Conservation (phyloP, 1,140 invertebrate genomes). For the Himalopsyche phryganea region DNA sequence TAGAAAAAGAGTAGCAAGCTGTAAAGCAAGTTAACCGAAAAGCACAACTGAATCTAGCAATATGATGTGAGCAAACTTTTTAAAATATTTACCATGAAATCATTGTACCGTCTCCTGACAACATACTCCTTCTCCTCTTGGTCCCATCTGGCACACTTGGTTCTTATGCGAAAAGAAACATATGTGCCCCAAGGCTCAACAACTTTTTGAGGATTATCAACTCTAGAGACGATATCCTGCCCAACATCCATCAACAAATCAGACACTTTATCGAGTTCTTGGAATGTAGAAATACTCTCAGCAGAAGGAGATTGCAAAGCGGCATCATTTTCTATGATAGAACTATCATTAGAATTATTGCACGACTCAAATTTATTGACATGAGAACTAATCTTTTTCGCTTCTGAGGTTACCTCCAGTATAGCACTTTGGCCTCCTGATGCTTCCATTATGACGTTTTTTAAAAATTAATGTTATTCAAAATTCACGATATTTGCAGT, state of each 20-base stretch:
- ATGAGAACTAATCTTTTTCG: constrained; percentile 14
- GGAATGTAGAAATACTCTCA: constrained; percentile 61
- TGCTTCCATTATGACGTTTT: constrained; percentile 5
- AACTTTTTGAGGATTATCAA: constrained; percentile 78
- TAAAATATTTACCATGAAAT: constrained; percentile 51
- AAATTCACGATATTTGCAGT: too few relatives aligned
- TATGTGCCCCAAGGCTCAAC: constrained; percentile 66
- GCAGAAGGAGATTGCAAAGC: constrained; percentile 56
- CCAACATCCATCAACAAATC: constrained; percentile 51
- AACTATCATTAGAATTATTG: constrained; percentile 20
- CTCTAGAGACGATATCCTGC: constrained; percentile 62
- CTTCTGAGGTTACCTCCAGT: constrained; percentile 27
- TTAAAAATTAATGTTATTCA: background rate
- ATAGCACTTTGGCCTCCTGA: constrained; percentile 19
- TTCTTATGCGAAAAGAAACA: constrained; percentile 69
- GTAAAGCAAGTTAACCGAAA: too few relatives aligned
- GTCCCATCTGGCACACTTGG: constrained; percentile 65
- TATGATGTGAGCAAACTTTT: too few relatives aligned
- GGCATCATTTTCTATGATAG: constrained; percentile 35
- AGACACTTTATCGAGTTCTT: constrained; percentile 54
- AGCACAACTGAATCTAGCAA: too few relatives aligned
- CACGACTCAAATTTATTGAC: constrained; percentile 5
- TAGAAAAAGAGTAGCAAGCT: too few relatives aligned
- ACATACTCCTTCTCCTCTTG: constrained; percentile 65
- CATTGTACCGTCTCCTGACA: constrained; percentile 70